These are phyloP conservation scores for Hermodice carunculata DNA, from an alignment of 2,888 invertebrate genomes.

Conservation along the genomic window DNA sequence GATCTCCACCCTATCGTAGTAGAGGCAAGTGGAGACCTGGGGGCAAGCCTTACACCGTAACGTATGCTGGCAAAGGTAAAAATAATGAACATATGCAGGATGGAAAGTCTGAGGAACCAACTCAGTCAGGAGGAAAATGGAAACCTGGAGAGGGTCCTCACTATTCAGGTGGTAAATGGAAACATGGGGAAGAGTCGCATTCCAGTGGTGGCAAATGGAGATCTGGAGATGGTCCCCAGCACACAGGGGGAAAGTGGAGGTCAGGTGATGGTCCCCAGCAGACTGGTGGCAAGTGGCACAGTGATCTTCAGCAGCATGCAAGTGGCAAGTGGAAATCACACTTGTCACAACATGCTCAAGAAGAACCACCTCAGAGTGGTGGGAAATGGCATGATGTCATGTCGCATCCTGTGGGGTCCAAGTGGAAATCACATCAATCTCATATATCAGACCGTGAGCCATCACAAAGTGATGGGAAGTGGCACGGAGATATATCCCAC, in stretches of 20 bases:
- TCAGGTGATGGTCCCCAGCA: not conserved
- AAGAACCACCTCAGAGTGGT: not conserved
- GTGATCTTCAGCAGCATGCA: not conserved
- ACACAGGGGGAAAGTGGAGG: conserved; percentile 12
- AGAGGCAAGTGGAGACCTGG: too few relatives aligned
- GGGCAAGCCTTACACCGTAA: too few relatives aligned
- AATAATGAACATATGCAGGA: too few relatives aligned
- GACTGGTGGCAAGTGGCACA: not conserved
- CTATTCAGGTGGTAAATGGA: not conserved
- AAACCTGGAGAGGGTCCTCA: not conserved
- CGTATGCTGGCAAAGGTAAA: too few relatives aligned
- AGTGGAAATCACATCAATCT: too few relatives aligned
- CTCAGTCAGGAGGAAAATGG: not conserved
- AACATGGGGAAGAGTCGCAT: conserved; percentile 7
- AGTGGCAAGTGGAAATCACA: not conserved
- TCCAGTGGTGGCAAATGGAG: conserved; percentile 80
- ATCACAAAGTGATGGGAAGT: not conserved
- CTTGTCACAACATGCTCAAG: not conserved
- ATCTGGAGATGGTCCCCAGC: conserved; percentile 74
- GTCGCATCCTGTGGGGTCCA: not conserved
- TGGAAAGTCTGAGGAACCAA: too few relatives aligned
- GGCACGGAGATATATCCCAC: not conserved
- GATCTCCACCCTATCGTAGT: too few relatives aligned
- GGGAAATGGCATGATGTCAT: not conserved
- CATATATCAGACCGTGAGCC: not conserved